Percentiles rank a stretch among this genome's conserved stretches.
Evolutionary conservation across 2,113 vertebrate genomes (phyloP).

Genomic region (Prietella phreatophila): DNA sequence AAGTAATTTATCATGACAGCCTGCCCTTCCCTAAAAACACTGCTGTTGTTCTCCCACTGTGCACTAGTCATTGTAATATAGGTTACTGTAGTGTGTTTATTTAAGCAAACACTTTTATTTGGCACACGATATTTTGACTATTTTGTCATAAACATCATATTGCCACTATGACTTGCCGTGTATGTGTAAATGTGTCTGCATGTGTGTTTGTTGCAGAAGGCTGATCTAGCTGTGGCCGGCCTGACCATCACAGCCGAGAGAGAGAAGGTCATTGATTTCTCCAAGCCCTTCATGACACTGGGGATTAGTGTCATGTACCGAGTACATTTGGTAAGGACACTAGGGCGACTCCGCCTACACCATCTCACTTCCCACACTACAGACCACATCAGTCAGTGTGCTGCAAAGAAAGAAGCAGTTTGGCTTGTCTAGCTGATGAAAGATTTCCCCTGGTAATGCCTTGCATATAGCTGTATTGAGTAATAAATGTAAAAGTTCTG

Average conservation of each 20-base stretch:
- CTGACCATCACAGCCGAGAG: constrained; percentile 95
- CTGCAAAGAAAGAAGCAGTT: constrained; percentile 2
- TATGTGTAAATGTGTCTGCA: constrained; percentile 25
- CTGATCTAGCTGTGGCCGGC: constrained; percentile 90
- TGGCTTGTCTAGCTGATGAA: constrained; percentile 9
- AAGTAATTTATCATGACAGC: constrained; percentile 49
- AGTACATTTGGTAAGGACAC: constrained; percentile 90
- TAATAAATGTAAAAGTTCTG: constrained; percentile 6
- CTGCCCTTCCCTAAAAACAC: constrained; percentile 10
- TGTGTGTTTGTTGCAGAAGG: constrained; percentile 81
- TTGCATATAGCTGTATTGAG: background rate
- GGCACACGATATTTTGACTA: background rate
- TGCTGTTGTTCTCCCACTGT: background rate
- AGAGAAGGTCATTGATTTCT: constrained; percentile 98
- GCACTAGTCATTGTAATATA: background rate
- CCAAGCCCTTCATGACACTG: constrained; percentile 97
- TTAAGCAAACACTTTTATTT: background rate
- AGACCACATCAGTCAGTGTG: background rate
- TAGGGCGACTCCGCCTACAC: background rate
- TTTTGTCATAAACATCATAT: background rate
- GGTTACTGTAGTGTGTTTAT: background rate
- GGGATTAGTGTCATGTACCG: constrained; percentile 98
- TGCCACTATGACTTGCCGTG: background rate
- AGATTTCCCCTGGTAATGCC: background rate
- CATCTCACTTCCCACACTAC: background rate